phyloP scores from a whole-genome alignment of 2,113 vertebrate species.

The Apteryx owenii region DNA sequence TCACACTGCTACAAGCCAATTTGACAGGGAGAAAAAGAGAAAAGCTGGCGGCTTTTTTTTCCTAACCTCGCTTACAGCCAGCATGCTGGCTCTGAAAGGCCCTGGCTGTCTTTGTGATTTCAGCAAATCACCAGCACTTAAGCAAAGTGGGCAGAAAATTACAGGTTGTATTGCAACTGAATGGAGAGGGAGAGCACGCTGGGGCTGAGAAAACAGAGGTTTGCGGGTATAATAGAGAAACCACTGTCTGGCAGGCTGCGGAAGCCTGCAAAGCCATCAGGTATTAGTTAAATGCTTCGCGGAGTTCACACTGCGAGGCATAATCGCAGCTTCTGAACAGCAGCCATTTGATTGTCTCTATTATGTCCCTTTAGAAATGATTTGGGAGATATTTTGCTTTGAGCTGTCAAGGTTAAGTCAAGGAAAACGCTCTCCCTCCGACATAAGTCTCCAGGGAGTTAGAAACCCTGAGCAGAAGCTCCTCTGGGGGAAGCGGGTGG shows the following conservation, averaged over 20 bases:
- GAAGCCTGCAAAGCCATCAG: conserved; percentile 51
- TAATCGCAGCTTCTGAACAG: conserved; percentile 62
- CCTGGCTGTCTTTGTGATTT: conserved; percentile 67
- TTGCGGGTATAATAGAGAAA: conserved; percentile 41
- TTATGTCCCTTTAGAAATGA: conserved; percentile 55
- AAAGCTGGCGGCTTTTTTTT: neutral
- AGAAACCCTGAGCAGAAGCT: neutral
- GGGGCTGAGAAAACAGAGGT: conserved; percentile 45
- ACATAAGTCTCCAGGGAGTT: neutral
- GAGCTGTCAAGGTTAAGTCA: conserved; percentile 59
- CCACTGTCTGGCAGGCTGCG: neutral
- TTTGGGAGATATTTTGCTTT: conserved; percentile 31
- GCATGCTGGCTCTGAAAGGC: conserved; percentile 28
- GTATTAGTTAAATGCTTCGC: conserved; percentile 63
- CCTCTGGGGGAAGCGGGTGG: neutral
- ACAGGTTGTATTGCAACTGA: conserved; percentile 70
- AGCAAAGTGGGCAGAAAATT: conserved; percentile 75
- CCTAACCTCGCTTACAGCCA: neutral
- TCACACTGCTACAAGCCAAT: neutral
- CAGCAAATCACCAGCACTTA: conserved; percentile 74
- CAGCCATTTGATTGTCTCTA: conserved; percentile 58
- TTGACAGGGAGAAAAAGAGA: neutral
- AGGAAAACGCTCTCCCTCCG: neutral
- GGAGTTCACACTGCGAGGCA: conserved; percentile 57
- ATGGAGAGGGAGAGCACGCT: conserved; percentile 56